Evolutionary conservation across 1,140 invertebrate genomes (phyloP).

Genomic region (Aethina tumida): DNA sequence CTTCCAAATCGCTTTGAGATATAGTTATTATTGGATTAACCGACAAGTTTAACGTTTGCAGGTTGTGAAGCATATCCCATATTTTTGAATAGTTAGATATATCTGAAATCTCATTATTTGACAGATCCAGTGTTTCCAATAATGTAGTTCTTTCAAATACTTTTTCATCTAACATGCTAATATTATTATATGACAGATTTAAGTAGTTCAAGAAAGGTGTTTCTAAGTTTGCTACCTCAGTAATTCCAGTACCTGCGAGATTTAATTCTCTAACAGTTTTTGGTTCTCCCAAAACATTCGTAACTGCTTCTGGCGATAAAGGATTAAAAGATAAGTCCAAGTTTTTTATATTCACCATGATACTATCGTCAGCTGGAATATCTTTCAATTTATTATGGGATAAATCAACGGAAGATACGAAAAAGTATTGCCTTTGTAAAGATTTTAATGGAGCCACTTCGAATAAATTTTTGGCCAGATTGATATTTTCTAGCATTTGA

Average conservation of each 20-base stretch:
- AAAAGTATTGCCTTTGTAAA: conserved; percentile 72
- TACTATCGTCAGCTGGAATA: conserved; percentile 71
- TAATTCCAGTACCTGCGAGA: conserved; percentile 68
- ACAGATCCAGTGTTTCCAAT: conserved; percentile 67
- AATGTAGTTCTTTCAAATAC: conserved; percentile 69
- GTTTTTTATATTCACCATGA: conserved; percentile 78
- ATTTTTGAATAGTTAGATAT: conserved; percentile 43
- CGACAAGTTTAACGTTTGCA: conserved; percentile 65
- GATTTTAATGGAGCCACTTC: conserved; percentile 65
- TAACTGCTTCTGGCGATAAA: conserved; percentile 58
- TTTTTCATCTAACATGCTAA: conserved; percentile 51
- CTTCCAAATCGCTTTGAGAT: conserved; percentile 61
- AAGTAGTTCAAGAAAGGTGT: conserved; percentile 74
- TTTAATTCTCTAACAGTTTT: conserved; percentile 77
- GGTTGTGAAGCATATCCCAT: conserved; percentile 55
- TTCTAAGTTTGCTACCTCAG: conserved; percentile 57
- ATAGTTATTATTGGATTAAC: conserved; percentile 64
- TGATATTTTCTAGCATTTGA: conserved; percentile 71
- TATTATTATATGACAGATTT: conserved; percentile 73
- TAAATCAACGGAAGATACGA: conserved; percentile 67
- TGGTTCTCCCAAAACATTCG: conserved; percentile 72
- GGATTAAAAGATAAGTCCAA: conserved; percentile 82
- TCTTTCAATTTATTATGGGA: conserved; percentile 67
- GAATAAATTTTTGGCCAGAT: conserved; percentile 68
- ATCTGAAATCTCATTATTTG: conserved; percentile 59